These are phyloP conservation scores for Crypturellus undulatus DNA, from an alignment of 2,113 vertebrate species.

Conservation along the genomic window DNA sequence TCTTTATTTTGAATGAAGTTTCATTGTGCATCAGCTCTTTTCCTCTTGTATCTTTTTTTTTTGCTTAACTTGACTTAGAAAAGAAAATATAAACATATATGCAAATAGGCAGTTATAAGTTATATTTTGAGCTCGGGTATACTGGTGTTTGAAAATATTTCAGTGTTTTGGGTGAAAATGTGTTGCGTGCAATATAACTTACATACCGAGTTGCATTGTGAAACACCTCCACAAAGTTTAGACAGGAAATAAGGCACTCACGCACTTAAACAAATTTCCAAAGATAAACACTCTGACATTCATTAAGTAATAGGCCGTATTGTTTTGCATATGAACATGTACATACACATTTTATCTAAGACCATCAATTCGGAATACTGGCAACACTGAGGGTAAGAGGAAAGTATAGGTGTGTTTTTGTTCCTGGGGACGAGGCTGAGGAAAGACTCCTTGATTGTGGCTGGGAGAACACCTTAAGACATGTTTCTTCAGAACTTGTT, in stretches of 20 bases:
- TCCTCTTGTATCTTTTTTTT: background rate
- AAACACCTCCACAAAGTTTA: background rate
- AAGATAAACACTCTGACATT: background rate
- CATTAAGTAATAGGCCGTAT: background rate
- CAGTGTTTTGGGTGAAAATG: background rate
- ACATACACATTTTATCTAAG: background rate
- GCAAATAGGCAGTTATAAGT: background rate
- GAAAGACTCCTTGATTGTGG: background rate
- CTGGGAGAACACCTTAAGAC: constrained; percentile 1
- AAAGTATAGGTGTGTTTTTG: background rate
- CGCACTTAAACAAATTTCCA: background rate
- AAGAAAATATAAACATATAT: background rate
- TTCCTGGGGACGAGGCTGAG: background rate
- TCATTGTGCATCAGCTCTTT: background rate
- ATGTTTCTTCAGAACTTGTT: background rate
- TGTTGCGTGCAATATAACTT: background rate
- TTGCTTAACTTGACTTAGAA: background rate
- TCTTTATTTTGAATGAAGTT: background rate
- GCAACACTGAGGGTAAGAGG: background rate
- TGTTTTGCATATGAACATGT: background rate
- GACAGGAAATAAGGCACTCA: background rate
- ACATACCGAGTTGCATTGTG: background rate
- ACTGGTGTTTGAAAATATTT: background rate
- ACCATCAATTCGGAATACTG: background rate
- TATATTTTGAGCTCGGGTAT: background rate